phyloP scores from a whole-genome alignment of 2,888 invertebrate genomes.

The Scaptomyza parva region DNA sequence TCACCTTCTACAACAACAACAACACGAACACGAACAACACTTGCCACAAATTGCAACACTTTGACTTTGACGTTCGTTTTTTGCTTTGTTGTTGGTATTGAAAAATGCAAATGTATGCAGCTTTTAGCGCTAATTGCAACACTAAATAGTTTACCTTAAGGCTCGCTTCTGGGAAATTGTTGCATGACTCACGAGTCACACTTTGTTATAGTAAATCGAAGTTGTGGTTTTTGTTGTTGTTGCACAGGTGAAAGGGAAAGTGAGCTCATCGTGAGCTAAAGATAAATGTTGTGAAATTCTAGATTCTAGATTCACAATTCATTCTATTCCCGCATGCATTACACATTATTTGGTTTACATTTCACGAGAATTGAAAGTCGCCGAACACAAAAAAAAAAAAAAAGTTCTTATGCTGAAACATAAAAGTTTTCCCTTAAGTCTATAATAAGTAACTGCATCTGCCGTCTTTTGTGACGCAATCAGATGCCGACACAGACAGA shows the following conservation, averaged over 20 bases:
- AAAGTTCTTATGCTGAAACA: slow-evolving; percentile 28
- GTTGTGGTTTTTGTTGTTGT: background rate
- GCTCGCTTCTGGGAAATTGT: slow-evolving; percentile 50
- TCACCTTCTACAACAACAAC: slow-evolving; percentile 25
- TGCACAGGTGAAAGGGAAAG: slow-evolving; percentile 20
- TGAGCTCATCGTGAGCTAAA: slow-evolving; percentile 47
- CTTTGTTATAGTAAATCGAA: background rate
- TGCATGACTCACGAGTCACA: slow-evolving; percentile 67
- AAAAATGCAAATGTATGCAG: slow-evolving; percentile 28
- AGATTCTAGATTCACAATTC: slow-evolving; percentile 8
- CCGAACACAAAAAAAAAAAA: slow-evolving; percentile 40
- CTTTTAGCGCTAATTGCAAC: slow-evolving; percentile 61
- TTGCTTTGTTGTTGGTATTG: slow-evolving; percentile 10
- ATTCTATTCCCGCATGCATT: background rate
- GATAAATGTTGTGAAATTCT: slow-evolving; percentile 28
- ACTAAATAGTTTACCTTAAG: slow-evolving; percentile 21
- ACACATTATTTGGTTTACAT: slow-evolving; percentile 37
- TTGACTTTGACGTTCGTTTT: background rate
- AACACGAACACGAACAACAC: too few species aligned
- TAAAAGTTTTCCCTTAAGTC: slow-evolving; percentile 3
- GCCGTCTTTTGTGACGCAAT: slow-evolving; percentile 36
- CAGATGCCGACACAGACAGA: slow-evolving; percentile 4
- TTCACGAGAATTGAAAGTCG: slow-evolving; percentile 61
- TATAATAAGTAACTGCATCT: background rate
- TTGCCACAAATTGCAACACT: slow-evolving; percentile 23